These are phyloP conservation scores for Matsumyia berberina DNA, from an alignment of 2,888 invertebrate genomes.

Conservation along the genomic window DNA sequence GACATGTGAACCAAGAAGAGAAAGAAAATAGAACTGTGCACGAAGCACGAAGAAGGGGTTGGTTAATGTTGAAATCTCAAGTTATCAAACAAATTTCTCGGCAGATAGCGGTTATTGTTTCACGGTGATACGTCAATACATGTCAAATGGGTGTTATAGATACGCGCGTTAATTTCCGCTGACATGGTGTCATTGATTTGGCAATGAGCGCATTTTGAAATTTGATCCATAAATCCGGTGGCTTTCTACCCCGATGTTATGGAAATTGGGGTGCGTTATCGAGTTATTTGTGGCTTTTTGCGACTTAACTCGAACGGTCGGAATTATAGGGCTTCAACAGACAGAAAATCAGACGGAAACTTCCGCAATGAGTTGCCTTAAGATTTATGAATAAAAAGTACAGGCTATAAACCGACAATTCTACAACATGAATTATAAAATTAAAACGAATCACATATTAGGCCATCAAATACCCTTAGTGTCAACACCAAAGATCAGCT, in stretches of 20 bases:
- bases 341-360: neutral
- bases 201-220: conserved; percentile 23
- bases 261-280: conserved; percentile 15
- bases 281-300: neutral
- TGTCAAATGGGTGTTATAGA: neutral
- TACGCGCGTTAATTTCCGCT: neutral
- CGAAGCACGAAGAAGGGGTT: neutral
- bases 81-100: conserved; percentile 11
- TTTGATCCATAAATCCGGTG: conserved; percentile 10
- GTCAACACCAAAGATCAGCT: no score
- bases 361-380: neutral
- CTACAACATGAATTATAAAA: neutral
- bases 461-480: no score
- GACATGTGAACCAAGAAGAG: conserved; percentile 13
- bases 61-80: neutral
- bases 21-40: neutral
- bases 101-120: neutral
- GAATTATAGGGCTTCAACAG: neutral
- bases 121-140: neutral
- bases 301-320: neutral
- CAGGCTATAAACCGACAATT: no score
- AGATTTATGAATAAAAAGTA: neutral
- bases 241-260: neutral
- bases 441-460: no score
- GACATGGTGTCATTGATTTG: neutral